Conservation (phyloP, 2,113 vertebrate species). For the Herpailurus yagouaroundi region DNA sequence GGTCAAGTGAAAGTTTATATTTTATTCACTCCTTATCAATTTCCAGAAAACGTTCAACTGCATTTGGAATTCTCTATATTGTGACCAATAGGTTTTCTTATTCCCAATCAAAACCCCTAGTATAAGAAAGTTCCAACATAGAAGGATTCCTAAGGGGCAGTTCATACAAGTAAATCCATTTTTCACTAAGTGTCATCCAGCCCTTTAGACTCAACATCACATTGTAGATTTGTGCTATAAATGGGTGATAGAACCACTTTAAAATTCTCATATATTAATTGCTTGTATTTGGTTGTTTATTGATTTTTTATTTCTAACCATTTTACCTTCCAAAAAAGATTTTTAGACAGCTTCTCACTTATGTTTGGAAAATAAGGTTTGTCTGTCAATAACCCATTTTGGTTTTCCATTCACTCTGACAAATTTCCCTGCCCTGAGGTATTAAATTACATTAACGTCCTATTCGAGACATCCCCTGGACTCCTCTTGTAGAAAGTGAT, state of each 20-base stretch:
- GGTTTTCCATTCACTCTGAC: neutral
- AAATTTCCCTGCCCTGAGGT: neutral
- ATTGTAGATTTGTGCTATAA: neutral
- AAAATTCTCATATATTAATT: conserved; percentile 25
- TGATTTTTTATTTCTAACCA: neutral
- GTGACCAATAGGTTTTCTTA: neutral
- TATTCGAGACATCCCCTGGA: neutral
- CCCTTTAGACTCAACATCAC: neutral
- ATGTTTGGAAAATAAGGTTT: neutral
- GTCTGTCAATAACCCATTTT: neutral
- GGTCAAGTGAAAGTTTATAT: neutral
- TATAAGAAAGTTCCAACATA: neutral
- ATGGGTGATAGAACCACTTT: neutral
- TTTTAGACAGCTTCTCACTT: neutral
- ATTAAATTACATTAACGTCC: neutral
- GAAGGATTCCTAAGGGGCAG: neutral
- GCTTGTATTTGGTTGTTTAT: neutral
- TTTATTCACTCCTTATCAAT: neutral
- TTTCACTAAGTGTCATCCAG: neutral
- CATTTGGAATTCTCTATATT: neutral
- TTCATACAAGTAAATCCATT: neutral
- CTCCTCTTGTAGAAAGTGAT: neutral
- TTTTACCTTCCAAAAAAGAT: neutral
- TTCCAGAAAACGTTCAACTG: neutral
- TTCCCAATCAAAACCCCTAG: neutral